Conservation (phyloP, 1,140 invertebrate genomes). For the Cotesia vestalis region DNA sequence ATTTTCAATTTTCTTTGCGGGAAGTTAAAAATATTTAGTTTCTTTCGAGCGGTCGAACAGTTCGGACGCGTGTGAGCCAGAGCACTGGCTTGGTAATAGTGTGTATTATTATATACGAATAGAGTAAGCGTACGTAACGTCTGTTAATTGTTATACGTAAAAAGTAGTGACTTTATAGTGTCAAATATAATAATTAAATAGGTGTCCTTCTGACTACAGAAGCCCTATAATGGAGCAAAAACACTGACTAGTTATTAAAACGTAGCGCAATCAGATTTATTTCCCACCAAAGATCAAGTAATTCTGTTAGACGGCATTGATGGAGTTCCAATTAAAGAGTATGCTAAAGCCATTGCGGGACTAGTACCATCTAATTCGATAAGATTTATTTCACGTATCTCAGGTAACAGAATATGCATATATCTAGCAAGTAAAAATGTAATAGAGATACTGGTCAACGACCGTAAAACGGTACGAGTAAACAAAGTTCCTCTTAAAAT, state of each 20-base stretch:
- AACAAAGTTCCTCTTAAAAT: background rate
- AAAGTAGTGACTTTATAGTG: no score
- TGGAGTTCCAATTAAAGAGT: slow-evolving; percentile 3
- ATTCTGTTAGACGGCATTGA: background rate
- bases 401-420: slow-evolving; percentile 38
- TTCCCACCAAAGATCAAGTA: slow-evolving; percentile 12
- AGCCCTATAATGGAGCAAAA: background rate
- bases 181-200: no score
- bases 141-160: no score
- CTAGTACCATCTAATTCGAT: background rate
- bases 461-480: slow-evolving; percentile 21
- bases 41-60: no score
- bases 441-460: slow-evolving; percentile 29
- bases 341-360: slow-evolving; percentile 18
- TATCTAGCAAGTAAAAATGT: slow-evolving; percentile 30
- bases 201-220: background rate
- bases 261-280: background rate
- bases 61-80: no score
- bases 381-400: slow-evolving; percentile 35
- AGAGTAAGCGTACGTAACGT: no score
- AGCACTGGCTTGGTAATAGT: no score
- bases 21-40: no score
- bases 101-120: no score
- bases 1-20: no score
- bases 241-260: background rate